Conservation (phyloP, 2,113 vertebrate genomes). For the Catharus fuscescens region DNA sequence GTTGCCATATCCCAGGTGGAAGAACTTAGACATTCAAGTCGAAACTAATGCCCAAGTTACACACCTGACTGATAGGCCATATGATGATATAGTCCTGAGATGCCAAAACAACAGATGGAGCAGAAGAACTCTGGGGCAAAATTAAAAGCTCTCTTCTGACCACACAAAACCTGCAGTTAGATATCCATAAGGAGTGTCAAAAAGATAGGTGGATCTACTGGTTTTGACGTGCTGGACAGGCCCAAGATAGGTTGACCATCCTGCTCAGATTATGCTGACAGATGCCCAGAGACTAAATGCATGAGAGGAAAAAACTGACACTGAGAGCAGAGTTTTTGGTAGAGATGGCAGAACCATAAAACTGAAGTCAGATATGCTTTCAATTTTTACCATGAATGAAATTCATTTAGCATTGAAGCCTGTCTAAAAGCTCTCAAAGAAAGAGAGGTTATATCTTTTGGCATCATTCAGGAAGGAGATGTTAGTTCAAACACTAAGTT, state of each 20-base stretch:
- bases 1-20: background rate
- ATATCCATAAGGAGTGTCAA: background rate
- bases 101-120: background rate
- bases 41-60: background rate
- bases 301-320: background rate
- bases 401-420: rapidly evolving
- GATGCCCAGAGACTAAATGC: background rate
- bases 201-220: background rate
- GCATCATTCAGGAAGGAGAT: background rate
- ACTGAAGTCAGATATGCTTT: background rate
- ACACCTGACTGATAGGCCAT: background rate
- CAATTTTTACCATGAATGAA: background rate
- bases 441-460: background rate
- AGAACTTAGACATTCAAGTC: background rate
- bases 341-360: background rate
- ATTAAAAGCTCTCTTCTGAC: background rate
- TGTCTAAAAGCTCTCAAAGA: background rate
- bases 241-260: background rate
- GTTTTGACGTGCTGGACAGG: background rate
- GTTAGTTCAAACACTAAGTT: background rate
- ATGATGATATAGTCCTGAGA: background rate
- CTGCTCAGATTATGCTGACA: background rate
- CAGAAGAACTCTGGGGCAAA: background rate
- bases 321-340: background rate
- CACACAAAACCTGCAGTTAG: background rate